Evolutionary conservation across 2,113 vertebrate genomes (phyloP), one percentile per base, ranked within the genome.

Genomic region (Charina bottae): DNA sequence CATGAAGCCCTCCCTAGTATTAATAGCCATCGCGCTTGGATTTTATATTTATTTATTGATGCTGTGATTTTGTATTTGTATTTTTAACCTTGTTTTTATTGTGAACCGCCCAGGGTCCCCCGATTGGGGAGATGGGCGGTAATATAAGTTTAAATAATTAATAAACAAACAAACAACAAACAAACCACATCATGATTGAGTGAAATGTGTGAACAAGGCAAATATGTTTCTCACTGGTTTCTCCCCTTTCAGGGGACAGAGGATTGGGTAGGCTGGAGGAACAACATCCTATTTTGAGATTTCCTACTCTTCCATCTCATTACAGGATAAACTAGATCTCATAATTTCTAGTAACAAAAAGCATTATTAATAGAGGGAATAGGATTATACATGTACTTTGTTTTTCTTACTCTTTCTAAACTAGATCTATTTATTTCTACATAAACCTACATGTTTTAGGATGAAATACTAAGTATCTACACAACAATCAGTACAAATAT

Each of bases 341-440:
- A 78, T 78, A 78, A 78, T 37, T 78, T 37, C 33, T 33, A 78
- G n/a, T 17, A 78, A 78, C n/a, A 37, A 19, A 90, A 60, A 56
- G 56, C 19, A 42, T 4, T 86, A 86, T 42, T 42, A 10, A 72
- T 26, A 56, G 33, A 83, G 13, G 72, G 24, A 37, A 33, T 55
- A 46, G 13, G 12, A 37, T 87, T 90, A 42, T n/a, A 24, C 23
- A 42, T 56, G 6, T 33, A 90, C 6, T 84, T 60, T 85, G 62
- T 86, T 64, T 91, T 90, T 58, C 12, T 91, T 62, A 23, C 42
- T 83, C 24, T 64, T 90, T 62, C 8, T 37, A 86, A 87, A 10
- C 56, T 54, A 83, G n/a, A 42, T 84, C n/a, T 78, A 42, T 12
- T 58, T 58, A 17, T 78, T 33, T 84, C n/a, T 62, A 64, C 11